Conservation (phyloP, 2,113 vertebrate species). For the Scomber japonicus region DNA sequence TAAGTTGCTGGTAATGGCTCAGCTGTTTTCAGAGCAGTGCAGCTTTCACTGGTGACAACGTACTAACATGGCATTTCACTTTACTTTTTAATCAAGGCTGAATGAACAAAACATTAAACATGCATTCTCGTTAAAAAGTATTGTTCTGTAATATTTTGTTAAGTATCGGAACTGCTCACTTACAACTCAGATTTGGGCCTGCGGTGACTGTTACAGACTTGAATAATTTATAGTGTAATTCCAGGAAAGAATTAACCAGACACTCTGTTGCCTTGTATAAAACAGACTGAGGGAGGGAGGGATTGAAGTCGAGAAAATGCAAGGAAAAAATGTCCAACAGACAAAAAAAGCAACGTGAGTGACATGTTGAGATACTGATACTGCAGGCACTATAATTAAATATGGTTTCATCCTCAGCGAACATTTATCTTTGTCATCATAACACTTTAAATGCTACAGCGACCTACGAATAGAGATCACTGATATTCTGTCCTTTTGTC, state of each 20-base stretch:
- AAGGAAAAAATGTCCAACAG: neutral
- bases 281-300: neutral
- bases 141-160: neutral
- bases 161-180: conserved; percentile 8
- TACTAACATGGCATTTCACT: conserved; percentile 29
- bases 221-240: conserved; percentile 1
- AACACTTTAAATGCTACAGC: conserved; percentile 30
- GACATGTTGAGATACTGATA: conserved; percentile 25
- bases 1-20: conserved; percentile 11
- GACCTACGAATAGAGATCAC: conserved; percentile 29
- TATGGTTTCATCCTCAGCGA: conserved; percentile 31
- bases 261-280: neutral
- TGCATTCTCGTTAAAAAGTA: neutral
- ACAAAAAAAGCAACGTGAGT: neutral
- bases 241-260: conserved; percentile 25
- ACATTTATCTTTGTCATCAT: conserved; percentile 67
- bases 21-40: conserved; percentile 19
- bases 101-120: conserved; percentile 31
- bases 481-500: conserved; percentile 51
- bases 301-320: neutral
- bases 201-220: conserved; percentile 1
- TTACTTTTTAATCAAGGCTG: conserved; percentile 25
- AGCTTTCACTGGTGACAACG: conserved; percentile 5
- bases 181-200: neutral
- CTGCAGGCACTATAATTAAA: conserved; percentile 47